Evolutionary conservation across 2,888 invertebrate genomes (phyloP).

Genomic region (Lasioglossum figueresi): DNA sequence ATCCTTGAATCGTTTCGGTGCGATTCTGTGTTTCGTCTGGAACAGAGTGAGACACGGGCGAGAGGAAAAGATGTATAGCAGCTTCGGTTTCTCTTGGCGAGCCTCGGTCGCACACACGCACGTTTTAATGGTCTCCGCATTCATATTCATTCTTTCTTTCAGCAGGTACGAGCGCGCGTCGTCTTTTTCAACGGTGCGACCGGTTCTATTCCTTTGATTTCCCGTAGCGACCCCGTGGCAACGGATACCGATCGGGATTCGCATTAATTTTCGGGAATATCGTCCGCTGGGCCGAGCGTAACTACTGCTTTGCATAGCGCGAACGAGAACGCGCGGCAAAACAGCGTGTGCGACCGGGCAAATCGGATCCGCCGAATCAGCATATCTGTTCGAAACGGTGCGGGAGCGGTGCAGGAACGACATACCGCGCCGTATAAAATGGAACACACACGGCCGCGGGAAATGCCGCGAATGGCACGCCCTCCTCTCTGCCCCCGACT

Average conservation of each 20-base stretch:
- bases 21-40: constrained; percentile 6
- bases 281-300: constrained; percentile 14
- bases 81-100: constrained; percentile 15
- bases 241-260: background rate
- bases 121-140: constrained; percentile 61
- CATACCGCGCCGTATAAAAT: constrained; percentile 22
- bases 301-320: constrained; percentile 39
- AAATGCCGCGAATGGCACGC: constrained; percentile 22
- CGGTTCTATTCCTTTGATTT: background rate
- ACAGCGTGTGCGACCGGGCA: constrained; percentile 26
- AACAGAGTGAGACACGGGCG: constrained; percentile 23
- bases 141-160: constrained; percentile 55
- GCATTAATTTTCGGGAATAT: constrained; percentile 39
- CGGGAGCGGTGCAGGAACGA: background rate
- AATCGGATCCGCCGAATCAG: constrained; percentile 42
- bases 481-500: background rate
- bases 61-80: constrained; percentile 27
- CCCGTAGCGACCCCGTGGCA: background rate
- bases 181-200: constrained; percentile 32
- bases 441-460: background rate
- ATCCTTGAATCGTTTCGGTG: constrained; percentile 15
- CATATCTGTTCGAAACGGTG: constrained; percentile 24
- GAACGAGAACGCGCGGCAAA: constrained; percentile 19
- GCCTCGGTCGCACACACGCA: constrained; percentile 40
- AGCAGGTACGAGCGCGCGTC: constrained; percentile 25